Base-by-base conservation (phyloP, 1,140 invertebrate species). In the Chionoecetes opilio region DNA sequence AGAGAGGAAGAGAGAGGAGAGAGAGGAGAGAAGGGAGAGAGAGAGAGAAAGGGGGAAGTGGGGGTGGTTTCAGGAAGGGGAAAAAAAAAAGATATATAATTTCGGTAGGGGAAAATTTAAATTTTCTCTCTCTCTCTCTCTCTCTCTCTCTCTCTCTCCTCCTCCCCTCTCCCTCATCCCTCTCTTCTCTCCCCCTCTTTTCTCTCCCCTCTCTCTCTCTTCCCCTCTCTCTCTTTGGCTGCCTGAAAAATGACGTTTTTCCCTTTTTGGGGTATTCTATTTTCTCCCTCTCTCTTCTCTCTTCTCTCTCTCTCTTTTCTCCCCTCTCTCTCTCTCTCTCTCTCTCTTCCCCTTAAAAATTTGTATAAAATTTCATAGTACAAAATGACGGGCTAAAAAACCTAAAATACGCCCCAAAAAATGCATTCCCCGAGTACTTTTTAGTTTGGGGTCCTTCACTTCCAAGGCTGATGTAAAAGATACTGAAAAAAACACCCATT, bases 271-370 rank as follows among this genome's bases (percentile, higher is more conserved):
- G 41, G 14, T 14, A 14, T 46, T 14, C 41, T 8, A 46, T 46
- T 14, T 46, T 46, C 41, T 46, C 41, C 14, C 41, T 46, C 41
- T 46, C 41, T 46, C 41, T 46, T 14, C 14, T 14, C 14, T 14
- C 14, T 14, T 46, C 41, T 1, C 63, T 21, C 63, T 11, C 63
- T 21, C 53, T 63, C 53, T 21, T 21, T 63, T 26, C 2, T 26
- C 2, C 5, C 21, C 17, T 63, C 5, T 21, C 53, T 63, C 53
- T 63, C 53, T 63, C 53, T 63, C 53, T 63, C 53, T 63, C 53
- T 63, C 53, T 75, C 63, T 75, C 63, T 75, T 26, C n/a, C 63
- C n/a, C 63, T 75, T n/a, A n/a, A n/a, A n/a, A n/a, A n/a, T n/a
- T n/a, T n/a, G n/a, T n/a, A n/a, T n/a, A n/a, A n/a, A n/a, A n/a